phyloP scores from a whole-genome alignment of 2,113 vertebrate species.

The Macquaria ambigua region DNA sequence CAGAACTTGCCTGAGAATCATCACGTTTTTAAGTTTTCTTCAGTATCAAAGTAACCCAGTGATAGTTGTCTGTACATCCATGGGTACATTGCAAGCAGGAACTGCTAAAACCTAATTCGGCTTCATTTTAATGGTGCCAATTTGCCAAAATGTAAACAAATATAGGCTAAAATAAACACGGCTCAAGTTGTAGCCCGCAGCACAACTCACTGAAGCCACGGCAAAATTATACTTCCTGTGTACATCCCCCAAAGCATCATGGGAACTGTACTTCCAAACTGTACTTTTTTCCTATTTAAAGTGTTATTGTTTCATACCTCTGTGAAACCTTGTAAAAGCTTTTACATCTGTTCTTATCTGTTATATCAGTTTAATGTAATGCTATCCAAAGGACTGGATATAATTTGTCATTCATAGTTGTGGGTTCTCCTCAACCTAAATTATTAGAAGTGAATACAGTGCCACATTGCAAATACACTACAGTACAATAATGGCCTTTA shows the following conservation, averaged over 20 bases:
- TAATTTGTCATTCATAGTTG: too few relatives aligned
- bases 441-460: background rate
- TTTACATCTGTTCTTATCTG: background rate
- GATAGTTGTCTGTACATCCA: background rate
- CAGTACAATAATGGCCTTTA: background rate
- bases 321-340: background rate
- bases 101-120: background rate
- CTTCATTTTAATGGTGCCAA: background rate
- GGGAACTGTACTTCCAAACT: background rate
- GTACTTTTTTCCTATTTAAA: background rate
- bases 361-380: background rate
- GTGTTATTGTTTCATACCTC: background rate
- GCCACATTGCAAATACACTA: background rate
- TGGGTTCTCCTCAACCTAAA: too few relatives aligned
- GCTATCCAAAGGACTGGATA: background rate
- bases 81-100: background rate
- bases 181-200: background rate
- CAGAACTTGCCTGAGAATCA: background rate
- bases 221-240: background rate
- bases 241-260: too few relatives aligned
- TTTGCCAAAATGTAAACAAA: background rate
- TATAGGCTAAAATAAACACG: background rate
- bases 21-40: background rate
- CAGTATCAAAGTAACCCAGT: background rate
- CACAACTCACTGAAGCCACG: background rate